A percentile compares a stretch with the other conserved stretches of the same genome.
Evolutionary conservation across 2,797 vertebrate genomes (phyloP).

Genomic region (Pangasius sanitwongsei): DNA sequence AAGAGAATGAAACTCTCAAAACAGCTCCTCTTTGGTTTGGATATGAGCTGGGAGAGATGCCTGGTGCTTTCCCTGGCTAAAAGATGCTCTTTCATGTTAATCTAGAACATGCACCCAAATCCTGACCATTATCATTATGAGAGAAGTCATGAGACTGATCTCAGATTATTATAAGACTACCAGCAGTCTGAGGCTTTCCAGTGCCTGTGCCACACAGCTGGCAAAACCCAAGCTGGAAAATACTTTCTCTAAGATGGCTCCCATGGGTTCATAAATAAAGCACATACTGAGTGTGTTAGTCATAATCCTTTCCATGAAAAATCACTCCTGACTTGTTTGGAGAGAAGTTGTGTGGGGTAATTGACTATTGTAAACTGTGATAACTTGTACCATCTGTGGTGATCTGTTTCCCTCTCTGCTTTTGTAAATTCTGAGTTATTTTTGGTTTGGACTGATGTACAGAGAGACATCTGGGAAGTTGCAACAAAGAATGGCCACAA

Average conservation of each 20-base stretch:
- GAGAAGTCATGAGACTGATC: constrained; percentile 40
- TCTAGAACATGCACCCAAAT: constrained; percentile 30
- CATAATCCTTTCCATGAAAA: constrained; percentile 58
- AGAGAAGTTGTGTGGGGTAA: constrained; percentile 51
- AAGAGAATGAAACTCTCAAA: constrained; percentile 24
- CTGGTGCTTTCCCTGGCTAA: constrained; percentile 43
- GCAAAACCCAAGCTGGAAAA: constrained; percentile 52
- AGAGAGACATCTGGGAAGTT: constrained; percentile 51
- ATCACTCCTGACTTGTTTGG: constrained; percentile 59
- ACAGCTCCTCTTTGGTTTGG: constrained; percentile 18
- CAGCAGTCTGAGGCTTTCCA: constrained; percentile 43
- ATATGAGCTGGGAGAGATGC: constrained; percentile 19
- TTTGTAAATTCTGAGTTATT: constrained; percentile 56
- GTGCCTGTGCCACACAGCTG: constrained; percentile 50
- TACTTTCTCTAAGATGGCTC: constrained; percentile 58
- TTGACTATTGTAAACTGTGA: constrained; percentile 55
- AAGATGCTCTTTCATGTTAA: constrained; percentile 40
- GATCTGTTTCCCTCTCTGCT: constrained; percentile 45
- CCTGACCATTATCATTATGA: constrained; percentile 38
- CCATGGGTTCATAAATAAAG: constrained; percentile 60
- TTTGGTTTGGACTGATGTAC: constrained; percentile 45
- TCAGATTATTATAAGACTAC: constrained; percentile 49
- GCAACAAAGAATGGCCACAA: constrained; percentile 26
- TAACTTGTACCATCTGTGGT: constrained; percentile 54
- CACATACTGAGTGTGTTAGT: constrained; percentile 56